Base-by-base conservation (phyloP, 2,113 vertebrate genomes). In the Tautogolabrus adspersus region DNA sequence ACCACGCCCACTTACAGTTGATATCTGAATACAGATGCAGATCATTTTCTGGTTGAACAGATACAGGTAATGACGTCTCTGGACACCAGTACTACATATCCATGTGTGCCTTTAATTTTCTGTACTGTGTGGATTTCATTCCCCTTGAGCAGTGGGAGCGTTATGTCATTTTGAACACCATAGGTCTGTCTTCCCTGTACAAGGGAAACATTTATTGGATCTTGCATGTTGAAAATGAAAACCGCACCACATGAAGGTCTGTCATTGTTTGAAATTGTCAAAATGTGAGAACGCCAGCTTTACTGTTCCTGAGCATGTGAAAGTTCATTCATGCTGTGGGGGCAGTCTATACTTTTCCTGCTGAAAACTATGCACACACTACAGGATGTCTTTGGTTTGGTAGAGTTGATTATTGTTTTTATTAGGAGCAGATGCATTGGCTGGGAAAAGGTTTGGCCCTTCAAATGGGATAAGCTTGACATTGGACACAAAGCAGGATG, bases 151-250 rank as follows among this genome's bases (percentile, higher is more conserved):
- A 77, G 47, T 23, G 51, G 67, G 64, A 73, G 81, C 81, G 73
- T 72, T 86, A 59, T 87, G 79, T 79, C 18, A 51, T 91, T 85
- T 92, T 93, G 75, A 89, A 81, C 85, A 85, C 87, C 93, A 92
- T 89, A 87, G 93, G 93, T 91, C 81, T 60, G 74, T 83, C 77
- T 81, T 82, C 66, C 46, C 22, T 58, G 62, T 86, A 75, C 79
- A 68, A 60, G 40, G 72, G 68, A 75, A 72, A 82, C 10, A 9
- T 80, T 89, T 85, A 89, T 87, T 91, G 88, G 72, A 91, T 86
- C 82, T 81, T 49, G 58, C 64, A 63, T 75, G 58, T 74, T 81
- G 66, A 68, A 89, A 88, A 84, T 65, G 42, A 91, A 89, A 66
- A 77, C 77, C 68, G 75, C 61, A 72, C 69, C 82, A 75, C 82